A percentile compares a stretch with the other conserved stretches of the same genome.
phyloP scores from a whole-genome alignment of 23 tunicate genomes.

The Phallusia fumigata region DNA sequence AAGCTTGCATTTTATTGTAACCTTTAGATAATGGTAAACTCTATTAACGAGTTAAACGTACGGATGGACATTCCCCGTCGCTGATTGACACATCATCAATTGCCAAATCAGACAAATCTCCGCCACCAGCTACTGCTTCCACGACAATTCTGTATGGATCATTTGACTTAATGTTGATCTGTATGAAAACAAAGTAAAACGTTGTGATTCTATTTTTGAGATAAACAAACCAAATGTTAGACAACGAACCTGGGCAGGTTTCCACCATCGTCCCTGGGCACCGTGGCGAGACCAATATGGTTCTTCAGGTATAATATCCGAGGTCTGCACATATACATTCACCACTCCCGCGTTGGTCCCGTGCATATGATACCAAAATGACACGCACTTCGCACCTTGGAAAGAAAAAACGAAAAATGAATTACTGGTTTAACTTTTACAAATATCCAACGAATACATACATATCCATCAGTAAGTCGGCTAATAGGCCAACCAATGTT shows the following conservation, averaged over 20 bases:
- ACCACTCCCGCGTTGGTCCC: conserved; percentile 43
- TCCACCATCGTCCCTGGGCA: conserved; percentile 61
- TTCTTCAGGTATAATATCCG: conserved; percentile 21
- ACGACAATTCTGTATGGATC: conserved; percentile 37
- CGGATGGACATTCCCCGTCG: conserved; percentile 48
- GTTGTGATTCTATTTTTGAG: too few relatives aligned
- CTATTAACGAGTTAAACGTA: too few relatives aligned
- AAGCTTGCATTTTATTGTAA: too few relatives aligned
- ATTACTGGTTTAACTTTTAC: not conserved
- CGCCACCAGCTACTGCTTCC: conserved; percentile 43
- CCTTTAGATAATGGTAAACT: too few relatives aligned
- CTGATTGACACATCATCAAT: conserved; percentile 59
- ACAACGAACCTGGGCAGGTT: conserved; percentile 34
- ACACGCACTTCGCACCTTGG: conserved; percentile 44
- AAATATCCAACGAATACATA: not conserved
- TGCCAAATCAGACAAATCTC: conserved; percentile 45
- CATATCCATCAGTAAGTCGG: not conserved
- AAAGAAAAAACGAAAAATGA: not conserved
- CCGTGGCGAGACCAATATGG: conserved; percentile 60
- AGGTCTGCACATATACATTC: conserved; percentile 32
- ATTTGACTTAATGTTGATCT: conserved; percentile 41
- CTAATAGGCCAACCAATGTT: not conserved
- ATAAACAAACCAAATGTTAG: not conserved
- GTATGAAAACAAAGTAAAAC: not conserved
- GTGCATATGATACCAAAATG: conserved; percentile 78